phyloP scores from a whole-genome alignment of 2,888 invertebrate species.

The Pecten maximus region DNA sequence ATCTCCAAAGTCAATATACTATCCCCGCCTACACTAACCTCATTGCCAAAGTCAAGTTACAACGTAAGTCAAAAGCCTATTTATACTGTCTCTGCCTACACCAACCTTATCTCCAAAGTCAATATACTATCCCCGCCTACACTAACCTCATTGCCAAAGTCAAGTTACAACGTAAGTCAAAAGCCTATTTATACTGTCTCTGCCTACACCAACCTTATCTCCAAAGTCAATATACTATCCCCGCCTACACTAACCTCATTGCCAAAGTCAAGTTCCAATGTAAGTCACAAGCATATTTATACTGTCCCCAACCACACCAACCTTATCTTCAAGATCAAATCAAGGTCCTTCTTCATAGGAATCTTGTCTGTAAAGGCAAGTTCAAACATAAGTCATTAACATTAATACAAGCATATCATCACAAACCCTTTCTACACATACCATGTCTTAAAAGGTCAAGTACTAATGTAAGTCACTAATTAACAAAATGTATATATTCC shows the following conservation, averaged over 20 bases:
- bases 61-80: too few relatives aligned
- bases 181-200: not conserved
- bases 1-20: too few relatives aligned
- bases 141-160: constrained; percentile 94
- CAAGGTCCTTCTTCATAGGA: constrained; percentile 95
- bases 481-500: too few relatives aligned
- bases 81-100: too few relatives aligned
- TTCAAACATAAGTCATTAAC: constrained; percentile 87
- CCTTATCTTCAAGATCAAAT: constrained; percentile 93
- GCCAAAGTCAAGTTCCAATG: constrained; percentile 94
- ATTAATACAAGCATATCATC: not conserved
- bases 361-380: constrained; percentile 92
- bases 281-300: constrained; percentile 65
- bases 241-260: constrained; percentile 95
- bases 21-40: too few relatives aligned
- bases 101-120: too few relatives aligned
- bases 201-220: constrained; percentile 92
- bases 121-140: too few relatives aligned
- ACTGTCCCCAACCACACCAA: constrained; percentile 88
- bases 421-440: constrained; percentile 88
- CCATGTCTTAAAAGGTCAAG: constrained; percentile 92
- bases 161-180: constrained; percentile 88
- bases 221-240: constrained; percentile 97
- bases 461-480: constrained; percentile 87
- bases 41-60: too few relatives aligned